Percentiles rank a stretch among this genome's conserved stretches.
Evolutionary conservation across 2,888 invertebrate species (phyloP).

Genomic region (Salticus scenicus): DNA sequence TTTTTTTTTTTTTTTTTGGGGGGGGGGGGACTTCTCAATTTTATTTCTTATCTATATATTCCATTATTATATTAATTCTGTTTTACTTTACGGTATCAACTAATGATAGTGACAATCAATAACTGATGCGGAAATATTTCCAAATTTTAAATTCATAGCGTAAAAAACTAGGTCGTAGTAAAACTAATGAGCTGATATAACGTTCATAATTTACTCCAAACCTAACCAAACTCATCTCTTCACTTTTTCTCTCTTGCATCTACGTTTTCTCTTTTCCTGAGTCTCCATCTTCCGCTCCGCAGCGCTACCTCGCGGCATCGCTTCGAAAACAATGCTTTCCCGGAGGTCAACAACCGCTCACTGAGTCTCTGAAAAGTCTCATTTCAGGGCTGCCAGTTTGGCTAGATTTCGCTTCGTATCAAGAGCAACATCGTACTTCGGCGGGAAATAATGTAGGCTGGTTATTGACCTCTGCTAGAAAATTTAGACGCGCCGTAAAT

Average conservation of each 20-base stretch:
- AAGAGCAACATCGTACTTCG: not conserved
- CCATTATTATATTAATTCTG: too few species aligned
- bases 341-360: conserved; percentile 60
- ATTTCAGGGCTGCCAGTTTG: not conserved
- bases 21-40: too few species aligned
- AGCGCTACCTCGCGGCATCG: conserved; percentile 37
- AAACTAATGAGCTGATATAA: too few species aligned
- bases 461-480: conserved; percentile 51
- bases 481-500: conserved; percentile 9
- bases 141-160: too few species aligned
- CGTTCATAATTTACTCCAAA: too few species aligned
- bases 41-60: too few species aligned
- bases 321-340: conserved; percentile 24
- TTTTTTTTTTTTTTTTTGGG: too few species aligned
- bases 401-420: not conserved
- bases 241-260: conserved; percentile 43
- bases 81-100: too few species aligned
- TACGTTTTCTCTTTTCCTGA: not conserved
- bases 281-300: conserved; percentile 5
- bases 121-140: too few species aligned
- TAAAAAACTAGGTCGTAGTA: too few species aligned
- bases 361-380: conserved; percentile 41
- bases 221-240: not conserved
- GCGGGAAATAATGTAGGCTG: conserved; percentile 33
- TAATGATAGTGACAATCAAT: too few species aligned